A percentile compares a stretch with the other conserved stretches of the same genome.
Conservation (phyloP, 2,888 invertebrate species). For the Ischnus inquisitorius region DNA sequence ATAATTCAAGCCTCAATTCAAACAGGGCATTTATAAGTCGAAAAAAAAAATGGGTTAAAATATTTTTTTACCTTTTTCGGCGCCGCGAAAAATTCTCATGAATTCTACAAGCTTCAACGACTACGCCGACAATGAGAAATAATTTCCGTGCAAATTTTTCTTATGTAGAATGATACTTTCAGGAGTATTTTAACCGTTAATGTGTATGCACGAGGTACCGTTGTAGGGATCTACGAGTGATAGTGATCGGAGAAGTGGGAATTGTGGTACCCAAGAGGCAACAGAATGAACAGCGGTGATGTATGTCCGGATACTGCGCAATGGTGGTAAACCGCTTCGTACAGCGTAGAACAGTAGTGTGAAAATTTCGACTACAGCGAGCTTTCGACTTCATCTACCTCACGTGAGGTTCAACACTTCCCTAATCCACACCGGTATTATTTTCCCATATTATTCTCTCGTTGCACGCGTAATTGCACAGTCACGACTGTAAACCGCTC, state of each 20-base stretch:
- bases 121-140: too few species aligned
- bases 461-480: slow-evolving; percentile 62
- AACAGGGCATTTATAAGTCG: too few species aligned
- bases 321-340: neutral
- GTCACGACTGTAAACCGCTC: slow-evolving; percentile 58
- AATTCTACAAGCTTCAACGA: too few species aligned
- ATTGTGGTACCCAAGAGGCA: slow-evolving; percentile 10
- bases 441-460: slow-evolving; percentile 56
- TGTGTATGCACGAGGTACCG: too few species aligned
- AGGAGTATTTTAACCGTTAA: neutral
- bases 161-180: too few species aligned
- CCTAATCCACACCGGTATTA: slow-evolving; percentile 11
- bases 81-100: too few species aligned
- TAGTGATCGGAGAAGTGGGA: neutral
- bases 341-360: neutral
- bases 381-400: slow-evolving; percentile 3
- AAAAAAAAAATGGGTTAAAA: too few species aligned
- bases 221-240: too few species aligned
- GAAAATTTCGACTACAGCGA: neutral
- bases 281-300: slow-evolving; percentile 36
- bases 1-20: too few species aligned
- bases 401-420: slow-evolving; percentile 21
- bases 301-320: neutral
- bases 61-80: too few species aligned
- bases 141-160: too few species aligned